Evolutionary conservation across 2,888 invertebrate genomes (phyloP), one percentile per base, ranked within the genome.

Genomic region (Ptilodon capucinus): DNA sequence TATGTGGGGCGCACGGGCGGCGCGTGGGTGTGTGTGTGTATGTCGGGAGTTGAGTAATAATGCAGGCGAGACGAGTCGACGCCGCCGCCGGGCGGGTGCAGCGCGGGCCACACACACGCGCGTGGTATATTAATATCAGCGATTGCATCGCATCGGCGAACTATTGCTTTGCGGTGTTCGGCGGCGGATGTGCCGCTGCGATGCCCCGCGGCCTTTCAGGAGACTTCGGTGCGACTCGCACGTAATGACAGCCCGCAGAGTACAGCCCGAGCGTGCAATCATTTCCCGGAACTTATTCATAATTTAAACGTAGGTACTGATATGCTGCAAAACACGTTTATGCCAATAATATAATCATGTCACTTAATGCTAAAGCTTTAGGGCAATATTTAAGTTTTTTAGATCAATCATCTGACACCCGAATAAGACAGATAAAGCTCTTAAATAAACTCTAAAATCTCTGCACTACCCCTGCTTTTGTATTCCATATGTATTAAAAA

Each of bases 51-150:
- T 58, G 68, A 69, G 77, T 73, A 80, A 81, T 84, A 81, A 78
- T 76, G 81, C 78, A 75, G 73, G 63, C 65, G 80, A 84, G 86
- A 82, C 82, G 74, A 68, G 70, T 64, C 71, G 81, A 80, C 86
- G 84, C 82, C 81, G 74, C 60, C 72, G 70, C 70, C 50, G 59
- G 54, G 51, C 68, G 64, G 60, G 55, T 62, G 64, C 66, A 59
- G 55, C 57, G 51, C 49, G 59, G 54, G 48, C 44, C 57, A 50
- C 60, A 48, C 61, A 57, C 58, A 52, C 60, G 38, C 54, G 54
- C 49, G 48, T 58, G 63, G 63, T 73, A 72, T 84, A 84, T 83
- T 84, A 84, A 83, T 84, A 81, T 77, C 80, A 71, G 73, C 75
- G 73, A 81, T 77, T 63, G 71, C 53, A 69, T 71, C 63, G 71